phyloP scores from a whole-genome alignment of 92 coral and sea anemone species.

The Umimayanthus chanpuru region DNA sequence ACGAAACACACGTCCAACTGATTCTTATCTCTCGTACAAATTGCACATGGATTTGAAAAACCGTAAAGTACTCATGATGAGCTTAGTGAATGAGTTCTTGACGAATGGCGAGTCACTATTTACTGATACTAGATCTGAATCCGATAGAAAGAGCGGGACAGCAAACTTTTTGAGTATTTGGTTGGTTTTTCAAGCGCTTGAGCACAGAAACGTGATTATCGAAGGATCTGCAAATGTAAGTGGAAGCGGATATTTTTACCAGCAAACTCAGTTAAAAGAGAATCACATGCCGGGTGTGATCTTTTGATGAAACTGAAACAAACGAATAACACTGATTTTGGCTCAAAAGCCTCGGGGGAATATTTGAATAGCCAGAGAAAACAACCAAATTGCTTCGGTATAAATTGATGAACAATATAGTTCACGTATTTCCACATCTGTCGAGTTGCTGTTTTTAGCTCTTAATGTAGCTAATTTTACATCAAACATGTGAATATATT shows the following conservation, averaged over 20 bases:
- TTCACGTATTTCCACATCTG: neutral
- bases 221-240: neutral
- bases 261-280: neutral
- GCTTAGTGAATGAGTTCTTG: neutral
- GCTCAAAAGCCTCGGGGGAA: neutral
- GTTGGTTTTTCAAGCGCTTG: neutral
- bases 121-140: neutral
- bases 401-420: neutral
- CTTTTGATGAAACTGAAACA: neutral
- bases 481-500: neutral
- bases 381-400: neutral
- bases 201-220: neutral
- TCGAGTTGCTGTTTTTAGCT: conserved; percentile 16
- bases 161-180: neutral
- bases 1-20: conserved; percentile 3
- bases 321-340: too few relatives aligned
- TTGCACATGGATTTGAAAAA: conserved; percentile 41
- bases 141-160: neutral
- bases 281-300: neutral
- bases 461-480: neutral
- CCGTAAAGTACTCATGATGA: conserved; percentile 28
- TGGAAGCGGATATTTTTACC: neutral
- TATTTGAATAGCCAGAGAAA: neutral
- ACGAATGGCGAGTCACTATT: neutral
- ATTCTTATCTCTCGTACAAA: conserved; percentile 32